Conservation (phyloP, 2,113 vertebrate species). For the Menura novaehollandiae region DNA sequence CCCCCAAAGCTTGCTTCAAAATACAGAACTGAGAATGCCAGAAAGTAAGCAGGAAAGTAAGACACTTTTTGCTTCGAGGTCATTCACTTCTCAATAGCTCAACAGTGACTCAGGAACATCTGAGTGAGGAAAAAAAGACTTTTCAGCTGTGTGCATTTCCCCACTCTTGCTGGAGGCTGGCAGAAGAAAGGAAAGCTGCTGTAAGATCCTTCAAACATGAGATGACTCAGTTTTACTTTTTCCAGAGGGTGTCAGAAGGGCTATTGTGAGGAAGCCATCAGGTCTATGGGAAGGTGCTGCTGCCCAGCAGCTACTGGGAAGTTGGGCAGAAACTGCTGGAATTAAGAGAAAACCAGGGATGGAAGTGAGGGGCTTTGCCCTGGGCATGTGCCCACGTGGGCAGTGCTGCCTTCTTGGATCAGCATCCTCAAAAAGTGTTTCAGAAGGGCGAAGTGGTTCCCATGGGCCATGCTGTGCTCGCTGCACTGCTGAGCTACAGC, state of each 20-base stretch:
- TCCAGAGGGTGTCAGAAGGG: not conserved
- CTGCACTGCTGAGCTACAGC: not conserved
- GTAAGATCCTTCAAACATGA: not conserved
- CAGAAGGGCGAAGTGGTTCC: accelerated
- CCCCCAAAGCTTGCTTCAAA: not conserved
- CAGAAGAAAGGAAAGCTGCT: not conserved
- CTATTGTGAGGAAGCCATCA: accelerated
- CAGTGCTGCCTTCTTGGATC: not conserved
- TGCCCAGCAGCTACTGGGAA: not conserved
- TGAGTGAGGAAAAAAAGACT: not conserved
- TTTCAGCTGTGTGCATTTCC: not conserved
- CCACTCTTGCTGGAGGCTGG: not conserved
- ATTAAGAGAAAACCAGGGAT: not conserved
- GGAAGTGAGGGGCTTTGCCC: not conserved
- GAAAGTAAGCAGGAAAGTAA: not conserved
- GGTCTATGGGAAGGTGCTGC: not conserved
- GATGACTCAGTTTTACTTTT: not conserved
- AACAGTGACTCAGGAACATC: not conserved
- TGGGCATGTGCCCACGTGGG: accelerated
- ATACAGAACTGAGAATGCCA: not conserved
- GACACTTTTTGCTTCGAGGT: not conserved
- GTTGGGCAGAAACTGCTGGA: not conserved
- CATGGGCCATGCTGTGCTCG: accelerated
- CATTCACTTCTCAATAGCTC: not conserved
- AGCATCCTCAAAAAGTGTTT: not conserved